Base-by-base conservation (phyloP, 2,797 vertebrate species). In the Sebastes elongatus region DNA sequence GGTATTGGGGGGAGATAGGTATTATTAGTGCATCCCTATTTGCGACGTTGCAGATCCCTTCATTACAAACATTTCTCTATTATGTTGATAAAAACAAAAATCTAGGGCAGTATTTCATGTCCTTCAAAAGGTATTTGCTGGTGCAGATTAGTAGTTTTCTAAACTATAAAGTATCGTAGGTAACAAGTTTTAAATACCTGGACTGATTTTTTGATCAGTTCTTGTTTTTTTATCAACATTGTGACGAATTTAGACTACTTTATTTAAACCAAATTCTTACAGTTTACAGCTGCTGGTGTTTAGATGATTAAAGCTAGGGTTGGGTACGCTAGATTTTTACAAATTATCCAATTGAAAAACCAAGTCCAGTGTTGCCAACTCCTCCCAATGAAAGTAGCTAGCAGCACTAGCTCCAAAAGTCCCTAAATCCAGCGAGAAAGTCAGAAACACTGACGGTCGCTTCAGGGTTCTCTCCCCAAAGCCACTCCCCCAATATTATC, bases 351-450 rank as follows among this genome's bases (percentile, higher is more conserved):
- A n/a, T n/a, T 1, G 20, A n/a, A 52, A 52, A 52, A n/a, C 49
- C 20, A 8, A 9, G 20, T 10, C 49, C 49, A 20, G 49, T 52
- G 46, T 20, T 49, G 46, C 18, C 18, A 52, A 52, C 18, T 49
- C 46, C n/a, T 52, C 0, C 20, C 18, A n/a, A 52, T 1, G 46
- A 49, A 49, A 49, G 46, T 49, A 0, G 0, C 18, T 20, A 16
- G 14, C 14, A 16, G 6, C 42, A 46, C 7, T 18, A 46, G 42
- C 16, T 46, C 42, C 20, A 52, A 10, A n/a, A 52, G 20, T 52
- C 49, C 49, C 49, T 20, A 52, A 52, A 52, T 52, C 18, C 14
- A 52, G 7, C 14, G 49, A n/a, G 49, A 52, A 52, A 10, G 8
- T 52, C 14, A 20, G 18, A 0, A 52, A 46, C 42, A 46, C 42